Base-by-base conservation (phyloP, 2,888 invertebrate genomes). In the Zygogramma bicolorata region DNA sequence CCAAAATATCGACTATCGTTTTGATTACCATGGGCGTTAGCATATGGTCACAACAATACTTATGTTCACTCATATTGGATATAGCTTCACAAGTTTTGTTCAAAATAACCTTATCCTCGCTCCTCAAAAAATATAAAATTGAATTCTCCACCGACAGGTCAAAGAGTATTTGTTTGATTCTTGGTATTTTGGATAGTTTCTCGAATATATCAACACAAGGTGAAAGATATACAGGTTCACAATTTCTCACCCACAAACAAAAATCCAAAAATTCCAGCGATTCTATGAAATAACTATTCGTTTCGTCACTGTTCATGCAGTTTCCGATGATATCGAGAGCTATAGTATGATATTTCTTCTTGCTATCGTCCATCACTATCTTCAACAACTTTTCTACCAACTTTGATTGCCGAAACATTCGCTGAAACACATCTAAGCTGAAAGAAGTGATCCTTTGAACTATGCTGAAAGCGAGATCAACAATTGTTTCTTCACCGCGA, bases 11-110 rank as follows among this genome's bases (percentile, higher is more conserved):
- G 2, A 81, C 59, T 10, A 84, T 49, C 38, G 77, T 80, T 60
- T 76, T 76, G 1, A 84, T 70, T 4, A 84, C 78, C 15, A 75
- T 73, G 4, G 82, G 80, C 3, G 81, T 83, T 18, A 84, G 63
- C 81, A 85, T 83, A 63, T 79, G 79, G 42, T 83, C 81, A 60
- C 84, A 84, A 68, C 84, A 84, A 68, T 83, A 84, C 53, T 79
- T 82, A 59, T 85, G 84, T 15, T 77, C 75, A 3, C 81, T 78
- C 81, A 85, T 80, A 62, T 84, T 84, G 0, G 80, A 77, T 15
- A 85, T 81, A 0, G 84, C 80, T 65, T 78, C 74, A 60, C 83
- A 85, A 1, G 82, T 79, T 63, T 73, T 76, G 15, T 82, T 81
- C 10, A 84, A 66, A n/a, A 83, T 75, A 31, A 68, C 22, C 49